These are phyloP conservation scores for Trissolcus japonicus DNA, from an alignment of 2,888 invertebrate genomes.

Conservation along the genomic window DNA sequence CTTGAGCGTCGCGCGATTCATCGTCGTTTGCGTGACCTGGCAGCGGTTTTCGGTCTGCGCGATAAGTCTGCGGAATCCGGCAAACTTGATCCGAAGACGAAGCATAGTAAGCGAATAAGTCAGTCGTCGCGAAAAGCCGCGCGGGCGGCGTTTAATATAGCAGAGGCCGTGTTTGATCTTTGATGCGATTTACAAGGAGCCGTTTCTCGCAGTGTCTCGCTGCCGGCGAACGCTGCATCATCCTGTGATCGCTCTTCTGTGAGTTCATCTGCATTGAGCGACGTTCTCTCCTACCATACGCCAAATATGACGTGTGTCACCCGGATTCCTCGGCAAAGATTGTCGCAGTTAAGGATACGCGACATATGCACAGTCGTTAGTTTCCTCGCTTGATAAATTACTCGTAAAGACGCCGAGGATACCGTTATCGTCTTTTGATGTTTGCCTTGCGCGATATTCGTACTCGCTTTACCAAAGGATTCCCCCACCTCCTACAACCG, in stretches of 20 bases:
- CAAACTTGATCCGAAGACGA: slow-evolving; percentile 62
- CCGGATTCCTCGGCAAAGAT: slow-evolving; percentile 52
- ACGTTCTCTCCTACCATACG: slow-evolving; percentile 59
- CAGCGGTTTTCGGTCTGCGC: slow-evolving; percentile 36
- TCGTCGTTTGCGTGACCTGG: slow-evolving; percentile 32
- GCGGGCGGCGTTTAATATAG: slow-evolving; percentile 74
- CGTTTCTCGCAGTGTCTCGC: slow-evolving; percentile 49
- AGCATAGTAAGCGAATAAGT: slow-evolving; percentile 60
- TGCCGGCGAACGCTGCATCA: slow-evolving; percentile 61
- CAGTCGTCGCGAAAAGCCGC: slow-evolving; percentile 60
- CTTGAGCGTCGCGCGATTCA: slow-evolving; percentile 15
- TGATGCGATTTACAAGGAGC: slow-evolving; percentile 74
- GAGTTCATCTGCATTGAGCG: slow-evolving; percentile 70
- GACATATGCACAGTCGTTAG: slow-evolving; percentile 53
- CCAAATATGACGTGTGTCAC: slow-evolving; percentile 59
- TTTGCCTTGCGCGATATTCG: slow-evolving; percentile 10
- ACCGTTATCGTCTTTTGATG: slow-evolving; percentile 24
- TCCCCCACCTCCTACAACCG: too few species aligned
- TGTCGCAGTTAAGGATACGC: slow-evolving; percentile 49
- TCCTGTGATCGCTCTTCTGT: slow-evolving; percentile 76
- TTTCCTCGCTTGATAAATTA: slow-evolving; percentile 49
- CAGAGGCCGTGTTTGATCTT: slow-evolving; percentile 74
- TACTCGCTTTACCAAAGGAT: neutral
- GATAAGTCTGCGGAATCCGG: slow-evolving; percentile 50
- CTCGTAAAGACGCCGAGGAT: slow-evolving; percentile 16